phyloP scores from a whole-genome alignment of 1,140 invertebrate species.

The Trypoxylus dichotomus region DNA sequence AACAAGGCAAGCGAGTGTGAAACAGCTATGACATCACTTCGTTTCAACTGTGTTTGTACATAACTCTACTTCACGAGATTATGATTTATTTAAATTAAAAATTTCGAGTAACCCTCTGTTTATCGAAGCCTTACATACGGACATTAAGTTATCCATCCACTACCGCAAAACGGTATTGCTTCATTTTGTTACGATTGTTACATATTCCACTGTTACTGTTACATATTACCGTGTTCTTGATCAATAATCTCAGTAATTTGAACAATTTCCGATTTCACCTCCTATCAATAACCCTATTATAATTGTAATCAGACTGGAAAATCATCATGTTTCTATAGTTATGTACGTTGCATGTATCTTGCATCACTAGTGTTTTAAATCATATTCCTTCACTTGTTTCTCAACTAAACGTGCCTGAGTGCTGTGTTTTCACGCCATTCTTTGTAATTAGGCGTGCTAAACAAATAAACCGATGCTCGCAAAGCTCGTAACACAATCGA shows the following conservation, averaged over 20 bases:
- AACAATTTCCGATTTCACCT: neutral
- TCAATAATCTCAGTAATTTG: neutral
- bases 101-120: too few species aligned
- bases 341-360: neutral
- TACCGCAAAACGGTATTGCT: too few species aligned
- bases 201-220: too few species aligned
- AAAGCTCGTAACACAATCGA: constrained; percentile 17
- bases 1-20: too few species aligned
- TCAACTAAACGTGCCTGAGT: constrained; percentile 18
- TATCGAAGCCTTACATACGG: too few species aligned
- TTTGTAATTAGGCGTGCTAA: neutral
- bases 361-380: constrained; percentile 8
- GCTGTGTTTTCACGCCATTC: neutral
- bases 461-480: neutral
- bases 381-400: neutral
- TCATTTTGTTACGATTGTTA: neutral
- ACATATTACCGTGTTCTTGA: neutral
- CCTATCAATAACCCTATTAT: neutral
- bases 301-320: neutral
- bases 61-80: too few species aligned
- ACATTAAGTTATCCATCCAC: too few species aligned
- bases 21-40: too few species aligned
- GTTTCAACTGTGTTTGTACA: too few species aligned
- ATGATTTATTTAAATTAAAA: too few species aligned
- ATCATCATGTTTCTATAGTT: neutral